Conservation (phyloP, 2,113 vertebrate species). For the Monopterus albus region DNA sequence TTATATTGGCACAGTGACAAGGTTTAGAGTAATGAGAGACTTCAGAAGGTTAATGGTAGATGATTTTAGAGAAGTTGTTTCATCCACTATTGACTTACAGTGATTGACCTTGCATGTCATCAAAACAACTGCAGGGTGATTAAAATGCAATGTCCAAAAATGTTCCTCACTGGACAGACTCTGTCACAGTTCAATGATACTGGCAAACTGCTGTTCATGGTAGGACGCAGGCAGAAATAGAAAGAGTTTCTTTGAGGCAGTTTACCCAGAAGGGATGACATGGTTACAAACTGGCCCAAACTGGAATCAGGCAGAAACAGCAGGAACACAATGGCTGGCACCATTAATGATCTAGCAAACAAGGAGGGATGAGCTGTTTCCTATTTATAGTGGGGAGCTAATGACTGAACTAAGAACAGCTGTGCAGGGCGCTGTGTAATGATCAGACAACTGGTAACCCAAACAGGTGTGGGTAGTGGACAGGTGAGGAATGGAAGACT, state of each 20-base stretch:
- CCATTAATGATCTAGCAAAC: slow-evolving; percentile 16
- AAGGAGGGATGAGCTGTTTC: not conserved
- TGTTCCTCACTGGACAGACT: too few species aligned
- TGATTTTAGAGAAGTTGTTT: not conserved
- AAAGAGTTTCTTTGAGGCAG: not conserved
- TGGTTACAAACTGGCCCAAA: not conserved
- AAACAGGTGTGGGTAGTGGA: not conserved
- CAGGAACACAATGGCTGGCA: not conserved
- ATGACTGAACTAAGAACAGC: slow-evolving; percentile 10
- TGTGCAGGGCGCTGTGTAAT: not conserved
- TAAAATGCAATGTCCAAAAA: not conserved
- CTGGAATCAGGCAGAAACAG: not conserved
- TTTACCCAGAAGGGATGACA: not conserved
- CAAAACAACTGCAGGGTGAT: not conserved
- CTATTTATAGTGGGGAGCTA: not conserved
- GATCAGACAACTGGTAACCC: slow-evolving; percentile 6
- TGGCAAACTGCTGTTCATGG: not conserved
- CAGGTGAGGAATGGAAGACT: too few species aligned
- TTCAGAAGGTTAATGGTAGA: too few species aligned
- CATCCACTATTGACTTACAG: not conserved
- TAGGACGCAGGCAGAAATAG: not conserved
- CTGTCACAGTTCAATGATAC: not conserved
- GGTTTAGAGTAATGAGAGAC: not conserved
- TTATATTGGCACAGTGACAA: not conserved
- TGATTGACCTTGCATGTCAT: not conserved